Conservation (phyloP, 2,113 vertebrate genomes). For the Neolamprologus modestus region DNA sequence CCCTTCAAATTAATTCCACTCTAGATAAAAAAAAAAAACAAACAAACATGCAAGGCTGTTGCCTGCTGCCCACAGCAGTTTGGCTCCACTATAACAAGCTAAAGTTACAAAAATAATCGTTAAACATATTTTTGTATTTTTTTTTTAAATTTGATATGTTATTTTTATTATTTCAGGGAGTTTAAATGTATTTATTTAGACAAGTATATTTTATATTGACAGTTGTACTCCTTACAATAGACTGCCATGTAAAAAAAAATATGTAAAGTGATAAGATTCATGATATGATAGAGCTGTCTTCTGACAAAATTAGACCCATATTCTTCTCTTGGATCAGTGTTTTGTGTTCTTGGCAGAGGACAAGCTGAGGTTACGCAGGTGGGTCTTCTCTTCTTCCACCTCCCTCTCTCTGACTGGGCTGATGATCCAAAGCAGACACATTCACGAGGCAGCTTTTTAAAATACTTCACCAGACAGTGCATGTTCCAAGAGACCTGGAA, state of each 20-base stretch:
- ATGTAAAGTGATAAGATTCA: background rate
- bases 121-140: background rate
- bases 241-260: background rate
- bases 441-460: slow-evolving; percentile 31
- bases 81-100: slow-evolving; percentile 8
- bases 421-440: slow-evolving; percentile 57
- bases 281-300: background rate
- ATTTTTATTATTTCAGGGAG: background rate
- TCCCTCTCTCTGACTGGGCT: slow-evolving; percentile 20
- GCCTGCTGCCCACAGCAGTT: slow-evolving; percentile 53
- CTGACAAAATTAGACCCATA: background rate
- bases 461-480: slow-evolving; percentile 20
- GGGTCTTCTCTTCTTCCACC: slow-evolving; percentile 57
- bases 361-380: slow-evolving; percentile 51
- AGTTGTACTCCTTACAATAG: background rate
- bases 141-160: background rate
- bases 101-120: background rate
- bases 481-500: slow-evolving; percentile 19
- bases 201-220: background rate
- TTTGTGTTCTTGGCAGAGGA: slow-evolving; percentile 38
- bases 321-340: background rate
- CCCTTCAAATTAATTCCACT: slow-evolving; percentile 68
- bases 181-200: background rate
- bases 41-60: slow-evolving; percentile 34
- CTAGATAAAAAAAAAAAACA: slow-evolving; percentile 30